These are phyloP conservation scores for Penelope pileata DNA, from an alignment of 2,113 vertebrate species.

Conservation along the genomic window DNA sequence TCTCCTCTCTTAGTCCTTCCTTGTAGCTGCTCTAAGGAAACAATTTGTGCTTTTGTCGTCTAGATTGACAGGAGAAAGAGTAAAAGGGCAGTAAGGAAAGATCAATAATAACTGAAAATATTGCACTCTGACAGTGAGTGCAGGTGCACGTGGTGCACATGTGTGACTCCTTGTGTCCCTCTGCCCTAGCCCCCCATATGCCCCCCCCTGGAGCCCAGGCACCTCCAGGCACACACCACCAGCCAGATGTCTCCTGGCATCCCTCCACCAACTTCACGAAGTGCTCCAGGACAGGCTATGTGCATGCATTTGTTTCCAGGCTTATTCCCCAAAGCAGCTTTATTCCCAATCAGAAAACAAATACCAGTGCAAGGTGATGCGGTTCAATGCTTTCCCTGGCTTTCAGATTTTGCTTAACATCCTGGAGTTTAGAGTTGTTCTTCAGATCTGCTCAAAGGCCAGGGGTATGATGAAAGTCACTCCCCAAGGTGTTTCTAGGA, in stretches of 20 bases:
- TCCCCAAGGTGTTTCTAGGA: background rate
- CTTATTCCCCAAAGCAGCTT: background rate
- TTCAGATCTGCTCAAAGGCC: background rate
- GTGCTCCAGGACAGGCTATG: background rate
- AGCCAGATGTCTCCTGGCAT: background rate
- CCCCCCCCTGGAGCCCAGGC: background rate
- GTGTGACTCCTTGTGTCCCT: accelerated
- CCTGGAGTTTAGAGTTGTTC: background rate
- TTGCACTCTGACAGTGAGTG: background rate
- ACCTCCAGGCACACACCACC: background rate
- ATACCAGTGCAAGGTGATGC: background rate
- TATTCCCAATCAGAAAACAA: background rate
- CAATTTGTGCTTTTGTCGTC: background rate
- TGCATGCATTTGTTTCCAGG: background rate
- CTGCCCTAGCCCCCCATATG: background rate
- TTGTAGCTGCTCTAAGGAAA: background rate
- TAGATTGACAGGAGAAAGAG: background rate
- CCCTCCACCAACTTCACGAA: background rate
- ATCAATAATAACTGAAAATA: background rate
- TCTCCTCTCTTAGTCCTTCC: background rate
- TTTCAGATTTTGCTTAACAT: background rate
- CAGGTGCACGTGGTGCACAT: accelerated
- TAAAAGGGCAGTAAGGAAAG: background rate
- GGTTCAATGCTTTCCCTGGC: background rate
- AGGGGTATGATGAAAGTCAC: background rate